Evolutionary conservation across 2,797 vertebrate genomes (phyloP), one percentile per base, ranked within the genome.

Genomic region (Podarcis siculus): DNA sequence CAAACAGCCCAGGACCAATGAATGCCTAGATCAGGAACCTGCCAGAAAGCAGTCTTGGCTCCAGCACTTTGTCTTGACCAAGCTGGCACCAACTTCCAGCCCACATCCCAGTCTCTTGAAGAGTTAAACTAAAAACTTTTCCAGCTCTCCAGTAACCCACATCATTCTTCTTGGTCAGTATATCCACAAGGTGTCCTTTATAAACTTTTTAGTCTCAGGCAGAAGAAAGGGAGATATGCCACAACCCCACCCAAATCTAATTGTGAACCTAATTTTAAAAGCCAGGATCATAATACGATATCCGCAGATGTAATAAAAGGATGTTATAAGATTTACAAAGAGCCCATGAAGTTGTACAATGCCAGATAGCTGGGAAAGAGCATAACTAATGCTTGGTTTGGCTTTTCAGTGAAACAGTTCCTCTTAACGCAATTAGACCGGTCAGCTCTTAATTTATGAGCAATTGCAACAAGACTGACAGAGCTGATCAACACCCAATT

Each of bases 251-350:
- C 2, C 37, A 61, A 85, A 89, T 55, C 42, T 69, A 76, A 89
- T 89, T 84, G 45, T n/a, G 61, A 17, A 13, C 83, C 37, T 83
- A n/a, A 81, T 81, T 72, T 67, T 86, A 82, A 80, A 15, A 69
- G 42, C 8, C 79, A 30, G 69, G 30, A 79, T 71, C 76, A 23
- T 86, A 90, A 83, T 27, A 12, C 19, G 80, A 17, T 76, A 42
- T 82, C 4, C 72, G 25, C 92, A 92, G 94, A 91, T 86, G 72
- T 72, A 90, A 93, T 89, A 64, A 77, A 91, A n/a, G 39, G 72
- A 61, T 82, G 55, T 64, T 71, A 39, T 79, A 81, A 83, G 72
- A 88, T 87, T 88, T 86, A 67, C 86, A 80, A 82, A 79, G 79
- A 80, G 86, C 37, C 79, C 4, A 27, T 73, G 80, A 66, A 85